phyloP scores from a whole-genome alignment of 2,888 invertebrate species.

The Aricia artaxerxes region DNA sequence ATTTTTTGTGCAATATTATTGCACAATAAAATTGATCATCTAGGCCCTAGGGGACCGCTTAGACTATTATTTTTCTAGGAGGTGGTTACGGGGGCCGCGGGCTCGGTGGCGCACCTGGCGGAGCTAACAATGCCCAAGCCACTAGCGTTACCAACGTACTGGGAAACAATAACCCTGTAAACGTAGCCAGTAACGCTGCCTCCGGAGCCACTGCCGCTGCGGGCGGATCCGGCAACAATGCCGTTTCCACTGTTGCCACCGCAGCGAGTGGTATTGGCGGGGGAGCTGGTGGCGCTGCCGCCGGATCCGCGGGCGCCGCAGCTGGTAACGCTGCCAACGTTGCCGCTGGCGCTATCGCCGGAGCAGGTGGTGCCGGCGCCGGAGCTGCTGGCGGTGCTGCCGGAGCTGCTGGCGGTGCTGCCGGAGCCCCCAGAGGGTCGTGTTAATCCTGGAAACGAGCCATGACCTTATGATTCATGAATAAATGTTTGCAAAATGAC shows the following conservation, averaged over 20 bases:
- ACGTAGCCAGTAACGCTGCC: neutral
- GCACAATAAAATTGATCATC: no score
- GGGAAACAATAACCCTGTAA: no score
- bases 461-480: neutral
- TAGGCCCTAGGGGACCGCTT: no score
- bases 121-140: no score
- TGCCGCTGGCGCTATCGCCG: neutral
- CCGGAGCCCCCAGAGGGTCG: neutral
- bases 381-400: no score
- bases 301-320: neutral
- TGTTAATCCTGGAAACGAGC: neutral
- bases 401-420: neutral
- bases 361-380: neutral
- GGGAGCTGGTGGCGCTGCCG: neutral
- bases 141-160: no score
- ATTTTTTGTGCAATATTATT: no score
- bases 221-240: no score
- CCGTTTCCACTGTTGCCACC: neutral
- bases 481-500: neutral
- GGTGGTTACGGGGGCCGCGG: no score
- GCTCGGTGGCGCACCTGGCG: no score
- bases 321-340: neutral
- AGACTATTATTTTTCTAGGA: no score
- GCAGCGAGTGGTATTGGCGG: neutral
- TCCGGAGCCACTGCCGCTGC: neutral